Base-by-base conservation (phyloP, 2,797 vertebrate genomes). In the Sebastes vulpes region DNA sequence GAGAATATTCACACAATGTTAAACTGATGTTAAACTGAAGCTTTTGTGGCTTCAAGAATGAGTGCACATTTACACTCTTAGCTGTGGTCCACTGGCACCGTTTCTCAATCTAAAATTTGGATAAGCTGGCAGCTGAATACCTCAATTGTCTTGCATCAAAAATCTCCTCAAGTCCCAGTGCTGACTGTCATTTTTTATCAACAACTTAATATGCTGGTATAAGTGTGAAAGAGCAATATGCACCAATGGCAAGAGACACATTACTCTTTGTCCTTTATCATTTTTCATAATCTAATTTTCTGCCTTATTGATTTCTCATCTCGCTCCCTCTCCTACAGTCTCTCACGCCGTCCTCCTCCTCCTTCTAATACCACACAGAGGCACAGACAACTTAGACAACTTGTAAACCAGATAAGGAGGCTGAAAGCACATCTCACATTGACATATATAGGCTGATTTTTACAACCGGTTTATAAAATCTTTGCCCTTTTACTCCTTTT, bases 231-330 rank as follows among this genome's bases (percentile, higher is more conserved):
- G 80, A 84, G 73, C 74, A 84, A 89, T 79, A 88, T 85, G 76
- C 79, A 82, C 81, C 83, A 78, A 63, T 46, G 75, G 77, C 79
- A 88, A 76, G 77, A 91, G 78, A 91, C 79, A 90, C 88, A 85
- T 90, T 86, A 84, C 77, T 91, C 89, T 89, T 90, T 88, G 83
- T 90, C 86, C 77, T 74, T 79, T 86, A 89, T 87, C 76, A 84
- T 91, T 89, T 93, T 91, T 93, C 90, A 92, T 81, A 52, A 89
- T 93, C 87, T 91, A 77, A 91, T 92, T 95, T 93, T 93, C 86
- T 85, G 91, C 89, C 89, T 91, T 92, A 93, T 92, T 93, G 91
- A 92, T 92, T 90, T 89, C 75, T 88, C 74, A 66, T 89, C 78
- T 77, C n/a, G 11, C 53, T 79, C 75, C 32, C 29, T 85, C 82